Conservation (phyloP, 2,113 vertebrate species). For the Odocoileus virginianus region DNA sequence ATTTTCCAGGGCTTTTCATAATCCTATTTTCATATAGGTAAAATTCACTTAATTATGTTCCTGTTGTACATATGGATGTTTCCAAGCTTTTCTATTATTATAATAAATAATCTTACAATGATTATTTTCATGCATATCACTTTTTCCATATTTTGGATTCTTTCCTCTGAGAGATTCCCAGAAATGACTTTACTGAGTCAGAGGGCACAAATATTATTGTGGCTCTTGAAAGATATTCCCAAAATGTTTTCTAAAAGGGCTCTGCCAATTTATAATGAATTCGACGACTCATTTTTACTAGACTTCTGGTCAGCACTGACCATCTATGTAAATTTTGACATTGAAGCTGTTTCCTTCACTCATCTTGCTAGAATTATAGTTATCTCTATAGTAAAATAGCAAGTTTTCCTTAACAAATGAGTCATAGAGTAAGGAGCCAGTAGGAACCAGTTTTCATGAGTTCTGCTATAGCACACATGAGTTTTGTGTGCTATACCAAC, state of each 20-base stretch:
- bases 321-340: not conserved
- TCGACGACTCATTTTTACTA: not conserved
- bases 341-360: not conserved
- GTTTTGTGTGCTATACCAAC: not conserved
- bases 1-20: not conserved
- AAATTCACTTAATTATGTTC: not conserved
- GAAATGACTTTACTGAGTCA: constrained; percentile 48
- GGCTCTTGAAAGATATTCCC: constrained; percentile 29
- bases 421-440: constrained; percentile 30
- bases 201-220: constrained; percentile 41
- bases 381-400: not conserved
- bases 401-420: constrained; percentile 12
- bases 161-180: constrained; percentile 52
- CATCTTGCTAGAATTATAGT: not conserved
- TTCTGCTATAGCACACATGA: not conserved
- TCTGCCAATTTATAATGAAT: constrained; percentile 39
- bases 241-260: constrained; percentile 40
- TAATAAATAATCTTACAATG: not conserved
- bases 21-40: not conserved
- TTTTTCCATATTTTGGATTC: constrained; percentile 59
- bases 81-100: not conserved
- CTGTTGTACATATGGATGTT: not conserved
- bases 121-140: constrained; percentile 40
- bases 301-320: not conserved
- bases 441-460: not conserved